Base-by-base conservation (phyloP, 2,888 invertebrate species). In the Hylaea fasciaria region DNA sequence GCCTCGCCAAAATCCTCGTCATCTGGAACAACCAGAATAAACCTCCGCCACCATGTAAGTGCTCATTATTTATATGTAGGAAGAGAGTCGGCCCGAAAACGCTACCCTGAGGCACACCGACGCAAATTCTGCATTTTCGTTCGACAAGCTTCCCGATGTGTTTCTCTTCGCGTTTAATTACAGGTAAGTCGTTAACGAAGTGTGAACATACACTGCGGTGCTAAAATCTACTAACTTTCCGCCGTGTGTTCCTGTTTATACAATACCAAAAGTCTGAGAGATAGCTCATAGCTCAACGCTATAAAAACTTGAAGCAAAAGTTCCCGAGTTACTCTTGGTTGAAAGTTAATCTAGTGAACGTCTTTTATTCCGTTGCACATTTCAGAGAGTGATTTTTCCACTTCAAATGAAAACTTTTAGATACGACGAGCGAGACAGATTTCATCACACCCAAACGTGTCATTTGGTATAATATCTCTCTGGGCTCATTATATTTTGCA, bases 21-120 rank as follows among this genome's bases (percentile, higher is more conserved):
- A 94, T 99, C 65, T 99, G 99, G 99, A 99, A 99, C 89, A 98
- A 98, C 87, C 98, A 98, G 87, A 95, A 95, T 69, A 98, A 98
- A 86, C 91, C 94, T 62, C 98, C 98, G 43, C 98, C 98, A 0
- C 95, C 95, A 68, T 93, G 97, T 98, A 87, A 95, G 94, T 93
- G 9, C 14, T 14, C 35, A 28, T 13, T 50, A 48, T 17, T 14
- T 14, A 47, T 2, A 1, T 46, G 14, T 32, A 32, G 28, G 29
- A 52, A 40, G 8, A n/a, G 13, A 16, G 2, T 0, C 11, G 51
- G 40, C 7, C 46, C 44, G 5, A 51, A 17, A 3, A 39, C 39
- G 4, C 39, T 39, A 10, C 45, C 50, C 12, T 50, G 44, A 43
- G 44, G 45, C 44, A 49, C 37, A 14, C 56, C 43, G 2, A 14